A percentile compares a stretch with the other conserved stretches of the same genome.
Conservation (phyloP, 1,140 invertebrate species). For the Drosophila novamexicana region DNA sequence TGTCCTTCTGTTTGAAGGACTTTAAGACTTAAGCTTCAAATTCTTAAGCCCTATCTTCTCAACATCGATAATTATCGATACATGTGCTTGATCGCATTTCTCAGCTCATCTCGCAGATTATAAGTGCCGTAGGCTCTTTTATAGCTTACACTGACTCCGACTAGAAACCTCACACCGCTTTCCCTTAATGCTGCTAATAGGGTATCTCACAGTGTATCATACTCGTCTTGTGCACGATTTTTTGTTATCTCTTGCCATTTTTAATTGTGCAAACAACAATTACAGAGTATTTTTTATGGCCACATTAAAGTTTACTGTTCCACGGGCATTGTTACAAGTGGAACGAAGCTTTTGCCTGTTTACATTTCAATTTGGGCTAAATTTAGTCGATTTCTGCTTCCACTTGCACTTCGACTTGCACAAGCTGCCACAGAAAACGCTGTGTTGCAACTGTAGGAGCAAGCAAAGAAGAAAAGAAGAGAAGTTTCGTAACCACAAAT, state of each 20-base stretch:
- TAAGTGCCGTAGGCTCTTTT: neutral
- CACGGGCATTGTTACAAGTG: conserved; percentile 39
- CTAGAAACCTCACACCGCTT: no score
- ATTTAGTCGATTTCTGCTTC: conserved; percentile 60
- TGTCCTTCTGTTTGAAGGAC: no score
- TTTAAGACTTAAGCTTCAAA: no score
- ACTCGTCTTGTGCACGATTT: no score
- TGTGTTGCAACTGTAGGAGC: conserved; percentile 51
- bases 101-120: no score
- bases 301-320: conserved; percentile 70
- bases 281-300: conserved; percentile 53
- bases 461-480: conserved; percentile 28
- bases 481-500: conserved; percentile 76
- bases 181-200: neutral
- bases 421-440: conserved; percentile 36
- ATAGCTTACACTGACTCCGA: no score
- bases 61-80: neutral
- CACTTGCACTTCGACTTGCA: conserved; percentile 36
- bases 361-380: conserved; percentile 62
- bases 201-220: neutral
- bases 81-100: no score
- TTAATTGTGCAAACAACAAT: conserved; percentile 65
- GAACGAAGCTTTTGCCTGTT: conserved; percentile 51
- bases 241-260: conserved; percentile 34
- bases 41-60: neutral